Evolutionary conservation across 2,797 vertebrate genomes (phyloP), one percentile per base, ranked within the genome.

Genomic region (Arrhamphus sclerolepis): DNA sequence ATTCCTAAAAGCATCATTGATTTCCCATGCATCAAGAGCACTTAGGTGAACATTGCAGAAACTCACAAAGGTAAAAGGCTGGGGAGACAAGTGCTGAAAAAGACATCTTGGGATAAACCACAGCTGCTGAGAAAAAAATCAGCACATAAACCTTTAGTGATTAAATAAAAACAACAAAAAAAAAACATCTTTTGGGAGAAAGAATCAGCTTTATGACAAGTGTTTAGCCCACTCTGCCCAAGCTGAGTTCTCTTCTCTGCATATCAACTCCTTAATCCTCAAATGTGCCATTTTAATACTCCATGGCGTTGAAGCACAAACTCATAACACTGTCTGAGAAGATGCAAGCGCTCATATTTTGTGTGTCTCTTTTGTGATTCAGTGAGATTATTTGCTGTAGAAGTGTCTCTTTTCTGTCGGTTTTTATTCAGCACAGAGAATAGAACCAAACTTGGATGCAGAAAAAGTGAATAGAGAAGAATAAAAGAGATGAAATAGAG

Each of bases 1-100:
- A n/a, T n/a, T n/a, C n/a, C n/a, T 85, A 82, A 84, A 78, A 70
- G 66, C 66, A 42, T 56, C 80, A 87, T 89, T 87, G 87, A 89
- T 89, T 84, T 78, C 63, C 68, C 61, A 81, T 78, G 77, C 74
- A 84, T 85, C 82, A 85, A 66, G 53, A 56, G 61, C 65, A 60
- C 68, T 68, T 57, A 57, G 47, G 75, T 52, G 60, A 92, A 92
- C 88, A 89, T 75, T 63, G 22, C 46, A 52, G 58, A 66, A 57
- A 31, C 38, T 41, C 6, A 62, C 62, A 63, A 8, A 52, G n/a
- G n/a, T n/a, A n/a, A n/a, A n/a, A n/a, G n/a, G n/a, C n/a, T n/a
- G n/a, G n/a, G n/a, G n/a, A n/a, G n/a, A n/a, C n/a, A n/a, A n/a
- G n/a, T n/a, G n/a, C n/a, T n/a, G n/a, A n/a, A n/a, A n/a, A n/a